Conservation (phyloP, 2,888 invertebrate genomes). For the Petrolisthes manimaculis region DNA sequence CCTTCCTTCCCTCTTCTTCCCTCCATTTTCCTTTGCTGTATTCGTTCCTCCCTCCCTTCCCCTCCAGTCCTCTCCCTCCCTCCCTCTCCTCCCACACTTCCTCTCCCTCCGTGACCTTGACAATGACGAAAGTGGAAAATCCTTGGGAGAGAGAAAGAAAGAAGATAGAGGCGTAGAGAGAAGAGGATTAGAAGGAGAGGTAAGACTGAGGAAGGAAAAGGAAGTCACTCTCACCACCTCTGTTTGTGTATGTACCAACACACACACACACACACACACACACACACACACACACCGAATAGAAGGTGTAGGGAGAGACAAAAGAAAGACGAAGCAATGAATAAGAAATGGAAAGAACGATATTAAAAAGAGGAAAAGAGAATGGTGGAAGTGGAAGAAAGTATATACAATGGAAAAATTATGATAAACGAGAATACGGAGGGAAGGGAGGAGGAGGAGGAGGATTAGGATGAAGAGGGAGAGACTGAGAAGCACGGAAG, state of each 20-base stretch:
- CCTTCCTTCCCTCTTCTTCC: not conserved
- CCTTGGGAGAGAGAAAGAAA: not conserved
- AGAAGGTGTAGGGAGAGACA: too few species aligned
- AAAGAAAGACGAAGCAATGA: too few species aligned
- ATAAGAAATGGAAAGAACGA: not conserved
- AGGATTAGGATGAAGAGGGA: not conserved
- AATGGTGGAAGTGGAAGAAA: not conserved
- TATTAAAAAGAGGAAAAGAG: not conserved
- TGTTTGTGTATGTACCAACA: too few species aligned
- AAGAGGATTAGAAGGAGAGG: not conserved
- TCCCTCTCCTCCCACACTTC: not conserved
- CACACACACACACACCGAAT: too few species aligned
- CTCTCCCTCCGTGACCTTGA: not conserved
- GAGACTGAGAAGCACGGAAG: not conserved
- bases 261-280: too few species aligned
- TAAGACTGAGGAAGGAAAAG: not conserved
- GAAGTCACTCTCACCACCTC: too few species aligned
- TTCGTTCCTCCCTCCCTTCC: not conserved
- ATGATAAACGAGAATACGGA: not conserved
- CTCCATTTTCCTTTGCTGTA: not conserved
- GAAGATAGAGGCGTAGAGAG: not conserved
- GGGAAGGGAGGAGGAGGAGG: not conserved
- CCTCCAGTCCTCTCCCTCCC: not conserved
- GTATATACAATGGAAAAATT: too few species aligned
- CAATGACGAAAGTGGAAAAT: not conserved